Conservation (phyloP, 1,140 invertebrate genomes). For the Linepithema humile region DNA sequence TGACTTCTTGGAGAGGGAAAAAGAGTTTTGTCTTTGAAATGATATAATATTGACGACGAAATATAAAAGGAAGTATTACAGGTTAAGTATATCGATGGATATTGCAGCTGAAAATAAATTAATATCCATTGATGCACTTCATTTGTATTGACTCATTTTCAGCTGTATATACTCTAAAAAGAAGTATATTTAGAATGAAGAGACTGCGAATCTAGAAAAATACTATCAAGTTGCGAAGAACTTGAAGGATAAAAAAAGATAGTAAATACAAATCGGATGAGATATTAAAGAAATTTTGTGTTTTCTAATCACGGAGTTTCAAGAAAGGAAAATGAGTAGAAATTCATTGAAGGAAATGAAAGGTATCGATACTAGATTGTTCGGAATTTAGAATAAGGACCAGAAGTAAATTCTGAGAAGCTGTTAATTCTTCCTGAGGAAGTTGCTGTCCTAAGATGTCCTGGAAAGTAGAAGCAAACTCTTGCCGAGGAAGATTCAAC, state of each 20-base stretch:
- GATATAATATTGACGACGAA: background rate
- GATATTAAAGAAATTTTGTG: background rate
- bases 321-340: background rate
- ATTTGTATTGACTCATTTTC: too few species aligned
- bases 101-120: too few species aligned
- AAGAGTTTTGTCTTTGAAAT: conserved; percentile 9
- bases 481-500: conserved; percentile 29
- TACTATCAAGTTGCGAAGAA: background rate
- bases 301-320: conserved; percentile 14
- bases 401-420: background rate
- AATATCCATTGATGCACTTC: too few species aligned
- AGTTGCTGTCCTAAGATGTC: conserved; percentile 4
- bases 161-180: too few species aligned
- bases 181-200: conserved; percentile 11
- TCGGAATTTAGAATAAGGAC: background rate
- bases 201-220: background rate
- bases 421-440: conserved; percentile 1
- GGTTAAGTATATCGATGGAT: too few species aligned
- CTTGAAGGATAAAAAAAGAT: background rate
- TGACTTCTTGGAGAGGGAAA: conserved; percentile 1
- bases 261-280: background rate
- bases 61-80: background rate
- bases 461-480: background rate
- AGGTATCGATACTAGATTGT: background rate
- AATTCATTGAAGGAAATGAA: background rate